Evolutionary conservation across 1,140 invertebrate genomes (phyloP), one percentile per base, ranked within the genome.

Genomic region (Drosophila obscura): DNA sequence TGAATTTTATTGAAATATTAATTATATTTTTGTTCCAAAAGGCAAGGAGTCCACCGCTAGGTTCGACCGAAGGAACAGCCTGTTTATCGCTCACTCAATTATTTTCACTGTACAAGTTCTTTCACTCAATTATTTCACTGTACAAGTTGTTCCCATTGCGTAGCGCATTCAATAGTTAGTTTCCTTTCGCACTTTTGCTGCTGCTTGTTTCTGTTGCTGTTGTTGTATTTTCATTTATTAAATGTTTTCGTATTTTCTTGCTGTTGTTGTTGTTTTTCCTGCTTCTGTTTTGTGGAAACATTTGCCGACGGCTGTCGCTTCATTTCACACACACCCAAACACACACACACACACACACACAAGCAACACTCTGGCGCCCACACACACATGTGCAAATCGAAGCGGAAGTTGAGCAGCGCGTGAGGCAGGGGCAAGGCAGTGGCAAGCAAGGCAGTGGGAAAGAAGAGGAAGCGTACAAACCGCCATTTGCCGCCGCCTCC

Each of bases 271-370:
- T 68, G n/a, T n/a, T n/a, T n/a, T n/a, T n/a, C n/a, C n/a, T n/a
- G 62, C 35, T 50, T 44, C 9, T 45, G 28, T 65, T 82, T 81
- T 87, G 87, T 81, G 82, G 82, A 78, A 82, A 87, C 82, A 87
- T 85, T 85, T 87, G 78, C 82, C 84, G 73, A 71, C 63, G 79
- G 75, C 84, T 83, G 84, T 83, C 83, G 77, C 85, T 84, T 85
- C 71, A 84, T 69, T 89, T 84, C 73, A 73, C 77, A 73, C 77
- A 71, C 74, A 78, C 71, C 49, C 51, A 56, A 53, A 46, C 71
- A 62, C 53, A 73, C 44, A 56, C 58, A 39, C 43, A n/a, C 11
- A 51, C 61, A 64, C 60, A 72, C 28, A 67, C 45, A n/a, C n/a
- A n/a, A 7, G 6, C 22, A 4, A 22, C 2, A n/a, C 28, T 35